These are phyloP conservation scores for Drosophila virilis DNA, from an alignment of 1,140 invertebrate genomes.

Conservation along the genomic window DNA sequence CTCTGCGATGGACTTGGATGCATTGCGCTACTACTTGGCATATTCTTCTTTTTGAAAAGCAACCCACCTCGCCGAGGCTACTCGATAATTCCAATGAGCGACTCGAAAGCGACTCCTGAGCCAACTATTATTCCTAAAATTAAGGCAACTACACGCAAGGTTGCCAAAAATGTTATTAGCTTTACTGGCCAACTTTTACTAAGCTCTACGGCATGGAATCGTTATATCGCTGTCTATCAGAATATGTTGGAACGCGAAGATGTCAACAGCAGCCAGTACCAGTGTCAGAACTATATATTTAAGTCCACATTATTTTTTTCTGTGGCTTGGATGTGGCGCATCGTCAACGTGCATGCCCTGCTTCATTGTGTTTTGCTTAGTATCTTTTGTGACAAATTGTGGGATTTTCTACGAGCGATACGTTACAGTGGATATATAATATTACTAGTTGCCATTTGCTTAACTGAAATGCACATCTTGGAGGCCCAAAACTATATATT, in stretches of 20 bases:
- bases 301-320: constrained; percentile 89
- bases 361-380: constrained; percentile 90
- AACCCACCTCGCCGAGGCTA: constrained; percentile 89
- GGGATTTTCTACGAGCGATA: constrained; percentile 88
- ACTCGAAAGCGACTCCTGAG: constrained; percentile 84
- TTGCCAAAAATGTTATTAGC: constrained; percentile 87
- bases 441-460: constrained; percentile 86
- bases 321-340: constrained; percentile 90
- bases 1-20: constrained; percentile 90
- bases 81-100: constrained; percentile 86
- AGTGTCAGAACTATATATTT: constrained; percentile 86
- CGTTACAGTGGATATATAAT: constrained; percentile 87
- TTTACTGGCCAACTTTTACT: constrained; percentile 89
- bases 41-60: constrained; percentile 88
- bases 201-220: constrained; percentile 91
- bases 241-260: constrained; percentile 88
- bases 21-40: constrained; percentile 88
- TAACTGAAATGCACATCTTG: constrained; percentile 86
- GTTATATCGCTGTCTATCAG: constrained; percentile 91
- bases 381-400: constrained; percentile 92
- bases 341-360: constrained; percentile 92
- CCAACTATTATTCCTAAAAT: constrained; percentile 87
- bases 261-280: constrained; percentile 84
- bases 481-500: constrained; percentile 86
- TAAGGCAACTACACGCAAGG: constrained; percentile 87